phyloP scores from a whole-genome alignment of 1,140 invertebrate genomes.

The Drosophila jambulina region DNA sequence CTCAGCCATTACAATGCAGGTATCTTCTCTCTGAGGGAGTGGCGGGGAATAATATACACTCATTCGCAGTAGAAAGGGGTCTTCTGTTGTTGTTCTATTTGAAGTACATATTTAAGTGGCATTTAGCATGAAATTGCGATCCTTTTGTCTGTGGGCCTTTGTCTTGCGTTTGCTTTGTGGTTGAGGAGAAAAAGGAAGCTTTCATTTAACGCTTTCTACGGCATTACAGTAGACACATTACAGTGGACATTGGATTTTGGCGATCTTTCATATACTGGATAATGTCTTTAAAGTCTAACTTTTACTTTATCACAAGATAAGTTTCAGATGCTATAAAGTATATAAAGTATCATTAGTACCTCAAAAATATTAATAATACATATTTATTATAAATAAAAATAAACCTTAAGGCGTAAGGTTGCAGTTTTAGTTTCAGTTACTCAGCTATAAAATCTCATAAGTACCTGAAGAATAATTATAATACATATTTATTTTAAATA shows the following conservation, averaged over 20 bases:
- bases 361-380: no score
- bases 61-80: conserved; percentile 22
- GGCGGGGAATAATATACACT: conserved; percentile 10
- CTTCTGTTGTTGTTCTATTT: conserved; percentile 39
- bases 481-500: conserved; percentile 3
- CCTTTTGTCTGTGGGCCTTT: conserved; percentile 56
- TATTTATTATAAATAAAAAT: no score
- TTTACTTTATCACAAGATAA: neutral
- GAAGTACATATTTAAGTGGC: conserved; percentile 63
- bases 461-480: neutral
- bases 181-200: conserved; percentile 36
- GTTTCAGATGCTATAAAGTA: no score
- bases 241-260: neutral
- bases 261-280: neutral
- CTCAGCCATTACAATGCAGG: conserved; percentile 35
- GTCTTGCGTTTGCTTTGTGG: conserved; percentile 33
- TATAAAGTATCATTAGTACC: no score
- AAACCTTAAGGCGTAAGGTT: no score
- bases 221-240: conserved; percentile 33
- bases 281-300: neutral
- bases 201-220: conserved; percentile 63
- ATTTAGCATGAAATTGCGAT: conserved; percentile 59
- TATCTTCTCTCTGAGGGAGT: conserved; percentile 18
- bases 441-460: neutral
- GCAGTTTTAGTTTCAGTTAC: no score